phyloP scores from a whole-genome alignment of 2,888 invertebrate species.

The Oscheius sp. region DNA sequence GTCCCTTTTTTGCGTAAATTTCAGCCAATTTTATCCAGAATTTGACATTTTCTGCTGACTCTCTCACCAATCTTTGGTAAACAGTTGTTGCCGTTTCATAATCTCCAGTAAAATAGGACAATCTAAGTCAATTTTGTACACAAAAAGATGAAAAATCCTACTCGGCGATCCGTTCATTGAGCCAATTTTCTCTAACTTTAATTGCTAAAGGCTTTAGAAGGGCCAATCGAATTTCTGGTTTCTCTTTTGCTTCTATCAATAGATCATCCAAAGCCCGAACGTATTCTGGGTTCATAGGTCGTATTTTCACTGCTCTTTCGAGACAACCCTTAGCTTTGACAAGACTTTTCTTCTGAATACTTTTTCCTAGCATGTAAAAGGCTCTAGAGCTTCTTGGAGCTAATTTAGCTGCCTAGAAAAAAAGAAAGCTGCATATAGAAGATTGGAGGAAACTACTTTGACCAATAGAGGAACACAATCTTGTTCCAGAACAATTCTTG shows the following conservation, averaged over 20 bases:
- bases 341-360: conserved; percentile 35
- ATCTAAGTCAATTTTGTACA: conserved; percentile 27
- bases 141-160: not conserved
- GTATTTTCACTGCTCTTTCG: conserved; percentile 46
- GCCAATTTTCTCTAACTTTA: conserved; percentile 34
- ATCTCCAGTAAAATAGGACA: conserved; percentile 31
- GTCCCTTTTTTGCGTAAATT: conserved; percentile 40
- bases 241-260: not conserved
- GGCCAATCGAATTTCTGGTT: not conserved
- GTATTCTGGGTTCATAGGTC: conserved; percentile 42
- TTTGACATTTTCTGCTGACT: conserved; percentile 28
- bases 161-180: conserved; percentile 33
- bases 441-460: conserved; percentile 26
- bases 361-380: conserved; percentile 41
- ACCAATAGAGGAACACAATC: conserved; percentile 41
- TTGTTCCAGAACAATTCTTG: conserved; percentile 5
- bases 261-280: conserved; percentile 35
- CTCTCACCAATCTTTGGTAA: conserved; percentile 40
- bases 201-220: conserved; percentile 6
- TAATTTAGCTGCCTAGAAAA: conserved; percentile 39
- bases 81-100: conserved; percentile 39
- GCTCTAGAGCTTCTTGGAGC: conserved; percentile 42
- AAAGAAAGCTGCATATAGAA: not conserved
- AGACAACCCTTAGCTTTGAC: conserved; percentile 37
- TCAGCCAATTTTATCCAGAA: conserved; percentile 42